Evolutionary conservation across 2,113 vertebrate species (phyloP), one percentile per base, ranked within the genome.

Genomic region (Asarcornis scutulata): DNA sequence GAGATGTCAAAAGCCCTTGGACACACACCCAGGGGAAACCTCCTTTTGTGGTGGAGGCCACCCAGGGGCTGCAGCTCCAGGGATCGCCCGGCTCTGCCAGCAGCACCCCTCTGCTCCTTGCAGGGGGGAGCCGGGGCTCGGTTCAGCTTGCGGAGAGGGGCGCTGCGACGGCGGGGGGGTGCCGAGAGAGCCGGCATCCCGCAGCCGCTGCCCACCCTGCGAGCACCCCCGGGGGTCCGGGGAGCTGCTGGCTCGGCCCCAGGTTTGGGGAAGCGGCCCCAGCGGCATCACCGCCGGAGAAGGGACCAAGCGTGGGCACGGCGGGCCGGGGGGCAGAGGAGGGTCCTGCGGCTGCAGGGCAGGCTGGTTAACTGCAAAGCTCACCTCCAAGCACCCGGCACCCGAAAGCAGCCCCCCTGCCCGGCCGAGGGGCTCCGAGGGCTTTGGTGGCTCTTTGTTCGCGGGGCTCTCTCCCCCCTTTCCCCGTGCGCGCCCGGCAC

Each of bases 371-470:
- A 27, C 66, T 38, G 67, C 86, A 40, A 2, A 75, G 93, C 86
- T 72, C 88, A 78, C 68, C 86, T 80, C 69, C 73, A 17, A 58
- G 73, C 21, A 26, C 58, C 64, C 31, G 29, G 11, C 20, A 44
- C 31, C 52, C 2, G n/a, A 27, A 25, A 15, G 31, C 38, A 4
- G 56, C 74, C 75, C 50, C 62, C 13, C 59, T 17, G 16, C 34
- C 68, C 38, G 32, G 55, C 76, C 58, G 44, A 58, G 72, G 59
- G 53, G 56, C 74, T 48, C 5, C 67, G 38, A 23, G 27, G 81
- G 31, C 68, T 38, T 76, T 48, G n/a, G 44, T 29, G 52, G 38
- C 42, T 85, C 94, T 82, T 97, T 89, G 95, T 89, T 94, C 71
- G 72, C 74, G 31, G 72, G 44, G 48, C 69, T 66, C 77, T 71